A percentile compares a stretch with the other conserved stretches of the same genome.
phyloP scores from a whole-genome alignment of 2,797 vertebrate species.

The Labeo calbasu region DNA sequence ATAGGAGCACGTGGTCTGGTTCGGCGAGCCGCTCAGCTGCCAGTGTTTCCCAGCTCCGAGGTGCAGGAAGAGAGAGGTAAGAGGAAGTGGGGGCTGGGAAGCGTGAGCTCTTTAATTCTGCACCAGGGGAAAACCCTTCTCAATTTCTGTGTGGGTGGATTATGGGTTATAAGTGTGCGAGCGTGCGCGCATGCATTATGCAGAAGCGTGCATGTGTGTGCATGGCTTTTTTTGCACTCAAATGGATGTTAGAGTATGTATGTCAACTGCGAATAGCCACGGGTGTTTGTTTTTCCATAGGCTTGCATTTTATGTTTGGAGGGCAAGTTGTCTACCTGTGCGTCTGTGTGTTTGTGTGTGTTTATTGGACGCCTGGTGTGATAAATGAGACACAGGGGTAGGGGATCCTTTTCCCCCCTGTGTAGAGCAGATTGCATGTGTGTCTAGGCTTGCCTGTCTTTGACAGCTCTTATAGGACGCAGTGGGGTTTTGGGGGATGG shows the following conservation, averaged over 20 bases:
- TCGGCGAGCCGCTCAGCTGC: constrained; percentile 17
- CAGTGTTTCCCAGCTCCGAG: constrained; percentile 50
- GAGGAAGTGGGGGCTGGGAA: constrained; percentile 31
- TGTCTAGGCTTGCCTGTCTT: constrained; percentile 35
- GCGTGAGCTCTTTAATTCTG: constrained; percentile 39
- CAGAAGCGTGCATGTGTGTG: constrained; percentile 6
- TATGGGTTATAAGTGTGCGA: constrained; percentile 39
- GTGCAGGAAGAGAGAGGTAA: constrained; percentile 3
- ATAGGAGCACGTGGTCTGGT: constrained; percentile 5
- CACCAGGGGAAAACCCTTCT: constrained; percentile 50
- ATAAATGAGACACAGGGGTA: constrained; percentile 45
- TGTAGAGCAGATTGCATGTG: constrained; percentile 31
- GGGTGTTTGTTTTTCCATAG: constrained; percentile 15
- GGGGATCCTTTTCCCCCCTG: background rate
- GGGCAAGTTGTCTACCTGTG: background rate
- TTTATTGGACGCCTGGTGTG: constrained; percentile 28
- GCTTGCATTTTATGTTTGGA: background rate
- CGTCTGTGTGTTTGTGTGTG: background rate
- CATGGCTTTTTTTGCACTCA: constrained; percentile 7
- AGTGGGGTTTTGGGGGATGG: constrained; percentile 26
- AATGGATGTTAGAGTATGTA: constrained; percentile 6
- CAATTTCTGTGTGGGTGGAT: constrained; percentile 45
- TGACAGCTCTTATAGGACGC: constrained; percentile 41
- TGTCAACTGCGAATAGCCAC: background rate
- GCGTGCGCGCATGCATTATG: constrained; percentile 8